Evolutionary conservation across 1,140 invertebrate genomes (phyloP), one percentile per base, ranked within the genome.

Genomic region (Ceratoteleas bidentatus): DNA sequence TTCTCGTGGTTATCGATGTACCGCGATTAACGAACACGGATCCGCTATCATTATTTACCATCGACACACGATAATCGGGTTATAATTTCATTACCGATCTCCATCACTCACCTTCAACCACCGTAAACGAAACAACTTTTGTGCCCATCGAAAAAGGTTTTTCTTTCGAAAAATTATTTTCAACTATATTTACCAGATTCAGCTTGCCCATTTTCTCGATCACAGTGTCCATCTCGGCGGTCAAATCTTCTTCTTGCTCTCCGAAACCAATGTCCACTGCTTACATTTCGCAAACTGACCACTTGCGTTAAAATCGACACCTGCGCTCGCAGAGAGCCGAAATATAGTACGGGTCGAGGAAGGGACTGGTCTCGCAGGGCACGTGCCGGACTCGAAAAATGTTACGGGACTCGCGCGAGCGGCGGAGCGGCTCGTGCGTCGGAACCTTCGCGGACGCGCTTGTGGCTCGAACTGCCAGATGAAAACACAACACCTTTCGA

Each of bases 171-270:
- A n/a, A n/a, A n/a, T n/a, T n/a, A n/a, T n/a, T n/a, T n/a, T n/a
- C n/a, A n/a, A n/a, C n/a, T n/a, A n/a, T n/a, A n/a, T 72, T 91
- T 91, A 91, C 90, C 90, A 92, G 56, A 88, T 92, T 90, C 6
- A 92, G 82, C 70, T 90, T 92, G 79, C 85, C 88, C 87, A 91
- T 90, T 86, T 92, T 92, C 74, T 91, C 90, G n/a, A 92, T 78
- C 13, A 92, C 86, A 50, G 89, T 91, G 81, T 91, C 87, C 90
- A 91, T 91, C 57, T 47, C n/a, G 33, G 16, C 8, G 49, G 47
- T 40, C 2, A 62, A 79, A 40, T 60, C 47, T 43, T 36, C 34
- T 60, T n/a, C n/a, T n/a, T n/a, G n/a, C n/a, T n/a, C n/a, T n/a
- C n/a, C n/a, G n/a, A n/a, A n/a, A n/a, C n/a, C n/a, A n/a, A n/a